A percentile compares a stretch with the other conserved stretches of the same genome.
phyloP scores from a whole-genome alignment of 2,888 invertebrate species.

The Melipona bicolor region DNA sequence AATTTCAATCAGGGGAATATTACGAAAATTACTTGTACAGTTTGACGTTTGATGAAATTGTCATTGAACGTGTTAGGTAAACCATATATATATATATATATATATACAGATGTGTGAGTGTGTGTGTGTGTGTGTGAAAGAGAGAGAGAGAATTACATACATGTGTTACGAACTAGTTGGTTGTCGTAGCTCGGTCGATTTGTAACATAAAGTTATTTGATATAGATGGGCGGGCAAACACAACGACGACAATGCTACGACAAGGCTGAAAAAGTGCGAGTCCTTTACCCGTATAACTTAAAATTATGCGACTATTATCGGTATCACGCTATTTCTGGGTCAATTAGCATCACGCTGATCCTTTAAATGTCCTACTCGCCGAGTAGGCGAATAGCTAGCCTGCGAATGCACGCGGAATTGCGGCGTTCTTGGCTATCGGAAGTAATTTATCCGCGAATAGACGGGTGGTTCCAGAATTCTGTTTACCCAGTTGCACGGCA shows the following conservation, averaged over 20 bases:
- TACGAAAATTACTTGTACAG: constrained; percentile 17
- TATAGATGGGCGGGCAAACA: constrained; percentile 23
- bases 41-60: background rate
- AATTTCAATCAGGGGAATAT: constrained; percentile 17
- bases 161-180: background rate
- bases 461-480: background rate
- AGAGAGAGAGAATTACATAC: background rate
- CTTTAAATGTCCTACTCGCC: constrained; percentile 56
- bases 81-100: background rate
- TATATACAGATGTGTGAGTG: background rate
- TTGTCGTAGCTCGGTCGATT: background rate
- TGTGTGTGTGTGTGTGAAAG: background rate
- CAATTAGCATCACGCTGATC: constrained; percentile 69
- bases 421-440: constrained; percentile 36
- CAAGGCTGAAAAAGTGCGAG: constrained; percentile 60
- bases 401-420: constrained; percentile 41
- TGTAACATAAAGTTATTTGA: constrained; percentile 34
- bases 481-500: background rate
- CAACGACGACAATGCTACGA: constrained; percentile 31
- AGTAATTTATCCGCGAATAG: constrained; percentile 38
- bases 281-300: constrained; percentile 74
- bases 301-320: constrained; percentile 76
- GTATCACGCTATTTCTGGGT: constrained; percentile 74
- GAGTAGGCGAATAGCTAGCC: constrained; percentile 36
- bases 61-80: background rate